Evolutionary conservation across 2,113 vertebrate species (phyloP), one percentile per base, ranked within the genome.

Genomic region (Ariopsis seemanni): DNA sequence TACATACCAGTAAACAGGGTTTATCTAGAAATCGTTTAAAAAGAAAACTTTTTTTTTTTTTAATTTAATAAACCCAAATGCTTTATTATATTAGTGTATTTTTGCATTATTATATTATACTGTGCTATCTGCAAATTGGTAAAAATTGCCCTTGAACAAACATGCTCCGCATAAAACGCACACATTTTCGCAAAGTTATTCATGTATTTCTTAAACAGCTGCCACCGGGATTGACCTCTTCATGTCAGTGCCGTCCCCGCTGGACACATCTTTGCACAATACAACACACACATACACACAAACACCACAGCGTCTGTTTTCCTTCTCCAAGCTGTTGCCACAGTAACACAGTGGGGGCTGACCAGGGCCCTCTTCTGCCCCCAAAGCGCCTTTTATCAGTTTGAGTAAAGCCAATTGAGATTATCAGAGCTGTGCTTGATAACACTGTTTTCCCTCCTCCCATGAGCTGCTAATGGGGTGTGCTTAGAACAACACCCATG

Each of bases 361-460:
- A 94, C 93, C 93, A 85, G 91, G 91, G 91, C 92, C 93, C 92
- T 91, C 91, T 93, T 4, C 85, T 93, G 93, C 89, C 92, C 88
- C 94, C 89, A 92, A 92, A 91, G 75, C 34, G 91, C 93, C 94
- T 96, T 96, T 97, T 96, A 97, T 96, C 96, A 96, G 95, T 91
- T 95, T 87, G 95, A 95, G 95, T 95, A 97, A 97, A 96, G 95
- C 94, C 95, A 95, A 95, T 94, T 94, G 96, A 96, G 97, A 97
- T 96, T 97, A 96, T 95, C 95, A 94, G 94, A 91, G 94, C 94
- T 86, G 50, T 90, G 89, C 89, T 93, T 91, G 96, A 97, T 97
- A 97, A 96, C 95, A 94, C 89, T 96, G 95, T 96, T 95, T 96
- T 96, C 95, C 94, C 95, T 96, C 93, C 92, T 94, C 94, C 95